A percentile compares a stretch with the other conserved stretches of the same genome.
Evolutionary conservation across 2,797 vertebrate species (phyloP).

Genomic region (Mormyrops boulengeri): DNA sequence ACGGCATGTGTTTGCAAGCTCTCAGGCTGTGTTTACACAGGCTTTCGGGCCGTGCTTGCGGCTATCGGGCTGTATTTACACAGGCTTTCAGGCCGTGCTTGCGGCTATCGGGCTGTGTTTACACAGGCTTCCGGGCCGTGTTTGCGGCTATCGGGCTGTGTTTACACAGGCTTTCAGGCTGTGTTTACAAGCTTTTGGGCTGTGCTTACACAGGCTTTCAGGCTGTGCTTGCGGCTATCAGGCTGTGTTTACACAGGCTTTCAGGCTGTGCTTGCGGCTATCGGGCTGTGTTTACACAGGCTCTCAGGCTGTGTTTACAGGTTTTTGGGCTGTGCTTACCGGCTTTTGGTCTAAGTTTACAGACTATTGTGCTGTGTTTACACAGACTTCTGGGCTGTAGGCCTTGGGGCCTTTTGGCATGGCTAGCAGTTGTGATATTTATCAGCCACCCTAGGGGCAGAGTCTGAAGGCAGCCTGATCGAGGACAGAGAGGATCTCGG

Average conservation of each 20-base stretch:
- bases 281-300: too few relatives aligned
- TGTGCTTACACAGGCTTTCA: too few relatives aligned
- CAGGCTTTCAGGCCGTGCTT: too few relatives aligned
- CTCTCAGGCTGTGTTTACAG: not conserved
- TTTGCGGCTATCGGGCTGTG: not conserved
- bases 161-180: too few relatives aligned
- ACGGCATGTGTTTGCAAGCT: not conserved
- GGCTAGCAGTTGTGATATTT: not conserved
- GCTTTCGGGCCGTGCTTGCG: not conserved
- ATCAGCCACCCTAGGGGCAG: not conserved
- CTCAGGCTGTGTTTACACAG: not conserved
- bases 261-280: too few relatives aligned
- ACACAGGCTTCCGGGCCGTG: not conserved
- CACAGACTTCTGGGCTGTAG: too few relatives aligned
- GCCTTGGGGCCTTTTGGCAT: not conserved
- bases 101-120: too few relatives aligned
- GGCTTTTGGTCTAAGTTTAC: too few relatives aligned
- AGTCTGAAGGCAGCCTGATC: constrained; percentile 39
- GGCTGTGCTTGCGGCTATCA: not conserved
- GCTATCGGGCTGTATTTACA: too few relatives aligned
- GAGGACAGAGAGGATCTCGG: constrained; percentile 41
- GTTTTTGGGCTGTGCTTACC: not conserved
- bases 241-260: too few relatives aligned
- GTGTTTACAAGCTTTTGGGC: too few relatives aligned
- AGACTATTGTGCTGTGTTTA: too few relatives aligned